Evolutionary conservation across 2,113 vertebrate genomes (phyloP).

Genomic region (Boleophthalmus pectinirostris): DNA sequence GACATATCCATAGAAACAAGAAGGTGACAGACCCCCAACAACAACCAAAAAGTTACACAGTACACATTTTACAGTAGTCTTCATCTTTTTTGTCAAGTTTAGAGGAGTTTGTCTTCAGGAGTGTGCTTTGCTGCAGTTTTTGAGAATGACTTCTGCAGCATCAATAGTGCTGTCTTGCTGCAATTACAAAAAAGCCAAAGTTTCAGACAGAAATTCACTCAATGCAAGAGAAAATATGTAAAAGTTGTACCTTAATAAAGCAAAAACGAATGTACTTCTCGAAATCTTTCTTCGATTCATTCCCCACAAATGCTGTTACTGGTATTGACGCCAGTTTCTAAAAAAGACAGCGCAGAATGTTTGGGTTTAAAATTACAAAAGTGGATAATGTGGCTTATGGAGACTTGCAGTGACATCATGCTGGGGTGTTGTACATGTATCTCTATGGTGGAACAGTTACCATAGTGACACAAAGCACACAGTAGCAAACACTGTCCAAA

Average conservation of each 20-base stretch:
- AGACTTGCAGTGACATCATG: too few species aligned
- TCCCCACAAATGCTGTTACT: conserved; percentile 88
- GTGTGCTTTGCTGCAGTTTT: conserved; percentile 82
- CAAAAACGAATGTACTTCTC: conserved; percentile 96
- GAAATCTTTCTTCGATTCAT: conserved; percentile 83
- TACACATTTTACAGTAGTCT: neutral
- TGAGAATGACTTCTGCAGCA: conserved; percentile 87
- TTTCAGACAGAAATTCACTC: neutral
- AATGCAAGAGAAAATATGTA: neutral
- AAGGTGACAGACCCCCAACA: too few species aligned
- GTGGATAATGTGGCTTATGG: too few species aligned
- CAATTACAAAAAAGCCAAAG: conserved; percentile 50
- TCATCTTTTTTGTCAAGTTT: neutral
- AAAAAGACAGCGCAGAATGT: neutral
- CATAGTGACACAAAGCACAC: too few species aligned
- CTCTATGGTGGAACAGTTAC: too few species aligned
- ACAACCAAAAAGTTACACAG: too few species aligned
- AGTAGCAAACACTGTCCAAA: too few species aligned
- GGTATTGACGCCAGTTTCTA: conserved; percentile 95
- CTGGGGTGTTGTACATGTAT: too few species aligned
- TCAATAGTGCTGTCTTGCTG: conserved; percentile 92
- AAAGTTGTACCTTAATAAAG: conserved; percentile 93
- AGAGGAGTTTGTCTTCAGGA: neutral
- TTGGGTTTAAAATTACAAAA: neutral
- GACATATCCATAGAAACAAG: too few species aligned